phyloP scores from a whole-genome alignment of 2,113 vertebrate species.

The Myxocyprinus asiaticus region DNA sequence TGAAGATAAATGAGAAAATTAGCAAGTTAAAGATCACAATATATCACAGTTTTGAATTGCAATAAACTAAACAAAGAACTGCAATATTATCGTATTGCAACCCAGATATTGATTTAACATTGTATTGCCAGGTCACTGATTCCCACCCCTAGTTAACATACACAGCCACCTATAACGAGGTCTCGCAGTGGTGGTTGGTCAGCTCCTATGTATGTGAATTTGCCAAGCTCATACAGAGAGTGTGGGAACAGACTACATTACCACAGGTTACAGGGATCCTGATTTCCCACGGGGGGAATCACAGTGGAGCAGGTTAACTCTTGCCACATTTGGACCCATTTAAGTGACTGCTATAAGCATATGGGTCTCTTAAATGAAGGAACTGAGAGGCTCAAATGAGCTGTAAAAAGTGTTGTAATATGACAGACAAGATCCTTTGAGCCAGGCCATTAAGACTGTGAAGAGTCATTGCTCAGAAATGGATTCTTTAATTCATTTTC shows the following conservation, averaged over 20 bases:
- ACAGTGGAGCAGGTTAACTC: constrained; percentile 58
- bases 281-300: constrained; percentile 66
- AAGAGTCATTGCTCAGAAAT: constrained; percentile 1
- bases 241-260: constrained; percentile 70
- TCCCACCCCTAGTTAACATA: background rate
- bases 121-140: no score
- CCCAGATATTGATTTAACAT: no score
- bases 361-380: constrained; percentile 12
- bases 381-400: constrained; percentile 1
- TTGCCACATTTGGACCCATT: constrained; percentile 34
- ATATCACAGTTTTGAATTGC: no score
- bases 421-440: background rate
- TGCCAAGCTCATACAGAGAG: constrained; percentile 34
- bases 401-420: constrained; percentile 8
- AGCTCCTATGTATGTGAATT: constrained; percentile 45
- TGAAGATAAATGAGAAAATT: no score
- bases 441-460: constrained; percentile 1
- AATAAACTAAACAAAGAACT: no score
- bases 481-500: background rate
- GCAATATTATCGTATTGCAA: no score
- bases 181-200: background rate
- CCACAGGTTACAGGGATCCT: constrained; percentile 57
- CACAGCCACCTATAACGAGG: background rate
- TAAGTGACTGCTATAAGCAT: constrained; percentile 7
- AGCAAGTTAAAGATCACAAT: no score